phyloP scores from a whole-genome alignment of 2,113 vertebrate species.

The Lethenteron reissneri region DNA sequence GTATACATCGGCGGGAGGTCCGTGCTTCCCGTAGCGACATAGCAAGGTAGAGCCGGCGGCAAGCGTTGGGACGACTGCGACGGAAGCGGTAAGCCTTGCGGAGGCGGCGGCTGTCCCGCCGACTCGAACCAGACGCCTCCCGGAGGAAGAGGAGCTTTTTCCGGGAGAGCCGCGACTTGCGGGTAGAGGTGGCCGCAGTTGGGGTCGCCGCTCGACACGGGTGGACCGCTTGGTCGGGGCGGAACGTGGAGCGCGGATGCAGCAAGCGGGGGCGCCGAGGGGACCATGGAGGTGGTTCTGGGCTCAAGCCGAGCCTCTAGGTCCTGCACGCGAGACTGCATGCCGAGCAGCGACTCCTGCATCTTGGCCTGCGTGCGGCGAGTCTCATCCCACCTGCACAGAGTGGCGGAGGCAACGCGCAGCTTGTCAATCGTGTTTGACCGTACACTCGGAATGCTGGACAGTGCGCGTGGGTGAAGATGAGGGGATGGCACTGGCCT shows the following conservation, averaged over 20 bases:
- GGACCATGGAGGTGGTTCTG: too few species aligned
- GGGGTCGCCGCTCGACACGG: constrained; percentile 38
- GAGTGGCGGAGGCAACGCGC: too few species aligned
- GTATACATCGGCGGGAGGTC: constrained; percentile 72
- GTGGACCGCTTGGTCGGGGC: constrained; percentile 37
- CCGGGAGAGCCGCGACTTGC: neutral
- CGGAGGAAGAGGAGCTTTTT: neutral
- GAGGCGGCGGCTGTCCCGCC: too few species aligned
- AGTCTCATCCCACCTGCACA: too few species aligned
- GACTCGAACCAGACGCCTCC: neutral
- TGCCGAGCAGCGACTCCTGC: constrained; percentile 62
- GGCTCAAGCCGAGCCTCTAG: constrained; percentile 22
- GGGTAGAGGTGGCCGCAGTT: neutral
- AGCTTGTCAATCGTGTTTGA: too few species aligned
- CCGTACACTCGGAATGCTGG: too few species aligned
- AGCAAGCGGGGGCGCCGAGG: too few species aligned
- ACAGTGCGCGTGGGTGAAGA: too few species aligned
- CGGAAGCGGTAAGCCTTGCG: too few species aligned
- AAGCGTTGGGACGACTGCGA: neutral
- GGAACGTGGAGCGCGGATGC: too few species aligned
- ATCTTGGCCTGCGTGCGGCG: constrained; percentile 62
- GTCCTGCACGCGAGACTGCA: constrained; percentile 36
- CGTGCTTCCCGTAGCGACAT: constrained; percentile 6
- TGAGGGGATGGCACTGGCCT: too few species aligned
- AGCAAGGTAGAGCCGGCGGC: neutral